Evolutionary conservation across 2,888 invertebrate species (phyloP), one percentile per base, ranked within the genome.

Genomic region (Thereva nobilitata): DNA sequence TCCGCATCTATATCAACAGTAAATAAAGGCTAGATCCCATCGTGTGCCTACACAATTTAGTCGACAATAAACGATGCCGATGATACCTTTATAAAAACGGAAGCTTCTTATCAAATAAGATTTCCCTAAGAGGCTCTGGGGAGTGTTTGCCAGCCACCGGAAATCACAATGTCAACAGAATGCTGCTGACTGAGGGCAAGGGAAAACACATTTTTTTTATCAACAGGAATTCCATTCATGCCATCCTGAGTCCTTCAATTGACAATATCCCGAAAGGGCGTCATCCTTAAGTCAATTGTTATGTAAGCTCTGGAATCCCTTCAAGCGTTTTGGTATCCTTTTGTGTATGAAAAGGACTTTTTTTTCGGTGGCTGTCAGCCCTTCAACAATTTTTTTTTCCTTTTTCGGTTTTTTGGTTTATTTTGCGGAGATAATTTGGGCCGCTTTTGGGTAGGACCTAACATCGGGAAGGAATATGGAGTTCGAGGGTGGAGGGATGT

Each of bases 231-330:
- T 56, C 49, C 47, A 35, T 64, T 67, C 64, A 64, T 64, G 44
- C 49, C 56, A 50, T 49, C 12, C 34, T 37, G 54, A 41, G 54
- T 47, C 50, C 64, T 55, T 64, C 64, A 67, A 67, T 64, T 56
- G 56, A 67, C 64, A 67, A 67, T 64, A 67, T 67, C 67, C 64
- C 44, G 55, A 50, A 64, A 67, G 56, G 56, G 64, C 67, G 67
- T 67, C 63, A 55, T 67, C 50, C 56, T 56, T 67, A 67, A 67
- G 59, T 66, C 66, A 66, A 66, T 66, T 66, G 66, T 66, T 66
- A 53, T 59, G 45, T 59, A 59, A 59, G 52, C 52, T 44, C 23
- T 34, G 12, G 59, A 57, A 66, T 66, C 66, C 66, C 66, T 42
- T 59, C 35, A 59, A 57, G 52, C 57, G 59, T 40, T 52, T 52